Evolutionary conservation across 2,888 invertebrate species (phyloP).

Genomic region (Schrankia costaestrigalis): DNA sequence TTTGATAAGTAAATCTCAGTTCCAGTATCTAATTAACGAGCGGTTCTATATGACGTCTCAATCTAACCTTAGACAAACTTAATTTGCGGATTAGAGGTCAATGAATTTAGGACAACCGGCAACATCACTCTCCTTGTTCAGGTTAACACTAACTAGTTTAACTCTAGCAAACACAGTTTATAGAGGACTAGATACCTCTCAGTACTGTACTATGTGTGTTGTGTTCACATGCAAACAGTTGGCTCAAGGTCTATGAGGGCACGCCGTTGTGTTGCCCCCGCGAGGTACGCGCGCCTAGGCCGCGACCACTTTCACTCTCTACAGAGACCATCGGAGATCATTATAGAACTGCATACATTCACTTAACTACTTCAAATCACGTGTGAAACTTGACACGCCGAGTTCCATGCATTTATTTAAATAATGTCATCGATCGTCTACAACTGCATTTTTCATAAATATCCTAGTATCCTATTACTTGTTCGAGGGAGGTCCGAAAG

Average conservation of each 20-base stretch:
- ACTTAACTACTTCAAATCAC: conserved; percentile 25
- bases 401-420: conserved; percentile 17
- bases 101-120: conserved; percentile 6
- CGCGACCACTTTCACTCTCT: conserved; percentile 69
- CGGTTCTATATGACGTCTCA: conserved; percentile 4
- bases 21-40: too few relatives aligned
- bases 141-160: conserved; percentile 4
- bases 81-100: conserved; percentile 8
- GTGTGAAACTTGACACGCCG: conserved; percentile 24
- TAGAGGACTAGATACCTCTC: conserved; percentile 4
- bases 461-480: conserved; percentile 17
- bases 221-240: conserved; percentile 27
- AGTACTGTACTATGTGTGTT: conserved; percentile 10
- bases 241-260: conserved; percentile 41
- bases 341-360: conserved; percentile 36
- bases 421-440: conserved; percentile 14
- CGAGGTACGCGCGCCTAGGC: conserved; percentile 51
- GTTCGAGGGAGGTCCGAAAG: conserved; percentile 26
- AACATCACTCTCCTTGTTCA: too few relatives aligned
- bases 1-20: too few relatives aligned
- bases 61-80: conserved; percentile 13
- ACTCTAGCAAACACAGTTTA: conserved; percentile 3
- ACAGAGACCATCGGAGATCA: conserved; percentile 46
- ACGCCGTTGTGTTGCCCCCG: conserved; percentile 29
- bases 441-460: conserved; percentile 21